These are phyloP conservation scores for Oligia strigilis DNA, from an alignment of 2,888 invertebrate species.

Conservation along the genomic window DNA sequence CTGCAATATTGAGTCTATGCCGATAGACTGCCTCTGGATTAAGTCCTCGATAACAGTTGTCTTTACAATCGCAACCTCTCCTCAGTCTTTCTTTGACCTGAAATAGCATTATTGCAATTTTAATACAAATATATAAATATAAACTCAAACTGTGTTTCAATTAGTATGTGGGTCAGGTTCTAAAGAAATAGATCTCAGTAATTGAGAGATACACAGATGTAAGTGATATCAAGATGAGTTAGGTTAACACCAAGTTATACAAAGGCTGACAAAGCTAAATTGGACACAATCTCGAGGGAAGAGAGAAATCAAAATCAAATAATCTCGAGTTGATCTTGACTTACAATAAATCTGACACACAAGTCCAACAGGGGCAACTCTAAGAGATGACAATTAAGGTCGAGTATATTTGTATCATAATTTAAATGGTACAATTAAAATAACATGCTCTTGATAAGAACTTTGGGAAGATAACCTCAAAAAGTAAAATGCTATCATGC, in stretches of 20 bases:
- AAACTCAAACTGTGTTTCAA: not conserved
- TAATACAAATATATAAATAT: not conserved
- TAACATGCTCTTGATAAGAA: not conserved
- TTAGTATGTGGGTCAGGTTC: not conserved
- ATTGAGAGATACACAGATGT: not conserved
- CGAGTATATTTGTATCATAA: not conserved
- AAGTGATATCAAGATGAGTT: not conserved
- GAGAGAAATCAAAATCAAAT: not conserved
- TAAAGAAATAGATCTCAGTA: not conserved
- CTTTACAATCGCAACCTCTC: conserved; percentile 94
- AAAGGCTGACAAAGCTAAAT: too few relatives aligned
- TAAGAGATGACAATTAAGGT: not conserved
- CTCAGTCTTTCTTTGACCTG: conserved; percentile 93
- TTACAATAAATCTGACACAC: not conserved
- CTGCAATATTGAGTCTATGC: conserved; percentile 94
- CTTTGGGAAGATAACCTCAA: conserved; percentile 28
- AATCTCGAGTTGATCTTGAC: not conserved
- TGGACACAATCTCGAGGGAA: not conserved
- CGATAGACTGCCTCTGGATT: conserved; percentile 94
- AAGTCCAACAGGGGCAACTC: not conserved
- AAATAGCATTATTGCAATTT: conserved; percentile 65
- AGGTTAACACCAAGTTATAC: not conserved
- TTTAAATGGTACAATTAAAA: not conserved
- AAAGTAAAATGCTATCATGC: not conserved
- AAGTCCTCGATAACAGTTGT: conserved; percentile 94